Conservation (phyloP, 2,113 vertebrate genomes). For the Amia ocellicauda region DNA sequence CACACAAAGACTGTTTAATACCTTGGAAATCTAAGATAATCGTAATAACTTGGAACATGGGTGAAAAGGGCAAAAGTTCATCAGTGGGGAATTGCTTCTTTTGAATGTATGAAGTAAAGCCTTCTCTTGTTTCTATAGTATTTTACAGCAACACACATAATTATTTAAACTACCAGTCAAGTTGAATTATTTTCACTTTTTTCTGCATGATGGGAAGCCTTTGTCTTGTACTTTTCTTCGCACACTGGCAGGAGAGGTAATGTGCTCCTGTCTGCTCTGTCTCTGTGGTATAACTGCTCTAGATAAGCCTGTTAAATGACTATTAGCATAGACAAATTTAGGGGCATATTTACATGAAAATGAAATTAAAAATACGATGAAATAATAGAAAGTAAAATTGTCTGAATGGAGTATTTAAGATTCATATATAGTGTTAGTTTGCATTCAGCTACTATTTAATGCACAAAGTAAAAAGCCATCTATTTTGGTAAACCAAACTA, state of each 20-base stretch:
- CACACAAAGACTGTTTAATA: slow-evolving; percentile 74
- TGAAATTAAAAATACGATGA: no score
- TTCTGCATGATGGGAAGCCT: neutral
- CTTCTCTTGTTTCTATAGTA: slow-evolving; percentile 39
- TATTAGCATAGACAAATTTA: no score
- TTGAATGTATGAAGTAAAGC: slow-evolving; percentile 35
- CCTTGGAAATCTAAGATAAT: slow-evolving; percentile 71
- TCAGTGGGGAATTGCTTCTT: slow-evolving; percentile 36
- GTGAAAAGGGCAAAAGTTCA: slow-evolving; percentile 67
- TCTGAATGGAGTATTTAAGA: no score
- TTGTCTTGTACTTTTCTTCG: neutral
- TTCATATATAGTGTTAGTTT: no score
- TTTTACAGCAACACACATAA: slow-evolving; percentile 23
- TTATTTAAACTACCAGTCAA: slow-evolving; percentile 13
- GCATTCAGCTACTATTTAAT: no score
- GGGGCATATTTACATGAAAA: no score
- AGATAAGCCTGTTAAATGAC: no score
- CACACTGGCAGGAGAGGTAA: neutral
- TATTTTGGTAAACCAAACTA: no score
- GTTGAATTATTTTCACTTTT: slow-evolving; percentile 8
- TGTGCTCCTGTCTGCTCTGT: no score
- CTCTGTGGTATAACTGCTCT: no score
- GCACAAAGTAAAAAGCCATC: no score
- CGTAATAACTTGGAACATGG: slow-evolving; percentile 66
- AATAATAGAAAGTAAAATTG: no score